phyloP scores from a whole-genome alignment of 2,797 vertebrate genomes.

The Caiman crocodilus region DNA sequence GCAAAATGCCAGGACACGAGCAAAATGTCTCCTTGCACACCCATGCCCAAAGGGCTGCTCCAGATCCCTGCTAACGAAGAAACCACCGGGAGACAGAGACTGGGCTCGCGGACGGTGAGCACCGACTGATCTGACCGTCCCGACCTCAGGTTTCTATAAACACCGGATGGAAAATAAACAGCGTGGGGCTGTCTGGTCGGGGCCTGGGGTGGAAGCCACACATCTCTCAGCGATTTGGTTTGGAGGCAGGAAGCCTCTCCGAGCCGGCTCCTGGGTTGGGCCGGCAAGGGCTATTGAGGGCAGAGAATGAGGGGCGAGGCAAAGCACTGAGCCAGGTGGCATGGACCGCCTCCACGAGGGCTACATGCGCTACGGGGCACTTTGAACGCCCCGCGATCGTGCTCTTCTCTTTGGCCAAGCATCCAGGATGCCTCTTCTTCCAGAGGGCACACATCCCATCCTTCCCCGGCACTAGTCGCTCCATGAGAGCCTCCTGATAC shows the following conservation, averaged over 20 bases:
- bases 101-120: not conserved
- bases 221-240: not conserved
- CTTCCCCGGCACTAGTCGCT: no score
- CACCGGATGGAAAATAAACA: not conserved
- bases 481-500: not conserved
- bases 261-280: not conserved
- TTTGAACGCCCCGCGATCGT: fast-evolving
- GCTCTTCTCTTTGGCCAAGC: not conserved
- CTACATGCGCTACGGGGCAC: no score
- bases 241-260: not conserved
- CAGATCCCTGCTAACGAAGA: not conserved
- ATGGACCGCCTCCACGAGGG: no score
- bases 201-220: not conserved
- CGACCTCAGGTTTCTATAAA: not conserved
- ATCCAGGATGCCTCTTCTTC: not conserved
- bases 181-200: not conserved
- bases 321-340: no score
- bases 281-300: not conserved
- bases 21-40: no score
- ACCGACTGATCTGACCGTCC: not conserved
- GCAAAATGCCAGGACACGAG: no score
- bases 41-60: not conserved
- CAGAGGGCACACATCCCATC: no score
- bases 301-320: not conserved
- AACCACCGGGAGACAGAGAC: not conserved